These are phyloP conservation scores for Alitta virens DNA, from an alignment of 2,888 invertebrate genomes.

Conservation along the genomic window DNA sequence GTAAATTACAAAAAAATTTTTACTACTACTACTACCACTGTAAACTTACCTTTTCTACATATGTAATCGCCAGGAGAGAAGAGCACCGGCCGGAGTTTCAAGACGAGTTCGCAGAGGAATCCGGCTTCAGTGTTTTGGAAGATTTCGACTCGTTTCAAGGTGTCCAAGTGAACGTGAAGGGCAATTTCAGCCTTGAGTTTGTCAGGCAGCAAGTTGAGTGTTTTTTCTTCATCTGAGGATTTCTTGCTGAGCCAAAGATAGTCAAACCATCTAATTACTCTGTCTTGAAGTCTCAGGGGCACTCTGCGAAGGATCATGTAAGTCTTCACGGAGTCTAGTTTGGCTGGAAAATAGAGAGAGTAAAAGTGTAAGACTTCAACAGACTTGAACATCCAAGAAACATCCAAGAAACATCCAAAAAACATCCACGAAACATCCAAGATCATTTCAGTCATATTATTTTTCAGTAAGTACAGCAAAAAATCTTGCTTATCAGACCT, in stretches of 20 bases:
- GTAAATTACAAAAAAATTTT: no score
- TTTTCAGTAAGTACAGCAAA: no score
- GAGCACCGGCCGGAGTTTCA: slow-evolving; percentile 88
- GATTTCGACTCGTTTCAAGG: slow-evolving; percentile 87
- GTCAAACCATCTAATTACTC: slow-evolving; percentile 99
- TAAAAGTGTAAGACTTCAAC: no score
- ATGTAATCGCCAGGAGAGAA: slow-evolving; percentile 99
- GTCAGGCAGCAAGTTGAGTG: slow-evolving; percentile 31
- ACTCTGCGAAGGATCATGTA: slow-evolving; percentile 97
- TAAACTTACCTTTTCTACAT: slow-evolving; percentile 90
- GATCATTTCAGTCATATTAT: no score
- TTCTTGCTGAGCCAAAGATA: slow-evolving; percentile 98
- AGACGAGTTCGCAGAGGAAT: slow-evolving; percentile 94
- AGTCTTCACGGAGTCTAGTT: slow-evolving; percentile 96
- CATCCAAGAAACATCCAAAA: no score
- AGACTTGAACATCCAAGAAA: no score
- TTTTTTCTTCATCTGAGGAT: slow-evolving; percentile 92
- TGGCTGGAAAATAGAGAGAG: slow-evolving; percentile 68
- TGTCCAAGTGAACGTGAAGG: slow-evolving; percentile 98
- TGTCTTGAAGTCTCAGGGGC: slow-evolving; percentile 90
- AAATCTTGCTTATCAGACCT: no score
- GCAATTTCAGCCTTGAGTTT: slow-evolving; percentile 89
- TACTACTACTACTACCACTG: no score
- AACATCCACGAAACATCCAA: no score
- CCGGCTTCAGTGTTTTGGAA: slow-evolving; percentile 99